phyloP scores from a whole-genome alignment of 2,113 vertebrate genomes.

The Gallinago paraguaiae region DNA sequence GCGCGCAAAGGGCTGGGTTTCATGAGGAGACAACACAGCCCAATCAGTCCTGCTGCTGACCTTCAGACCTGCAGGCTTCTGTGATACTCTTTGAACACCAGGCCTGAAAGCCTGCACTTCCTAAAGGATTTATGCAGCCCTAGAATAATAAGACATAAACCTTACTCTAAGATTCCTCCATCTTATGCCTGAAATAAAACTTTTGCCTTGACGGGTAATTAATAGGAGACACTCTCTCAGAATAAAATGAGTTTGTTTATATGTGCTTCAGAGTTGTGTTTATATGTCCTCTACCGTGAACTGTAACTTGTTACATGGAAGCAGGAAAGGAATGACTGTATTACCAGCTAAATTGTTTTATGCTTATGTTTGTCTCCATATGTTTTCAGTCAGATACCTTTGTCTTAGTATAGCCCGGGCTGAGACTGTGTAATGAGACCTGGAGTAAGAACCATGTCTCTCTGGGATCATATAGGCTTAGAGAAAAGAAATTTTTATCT shows the following conservation, averaged over 20 bases:
- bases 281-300: not conserved
- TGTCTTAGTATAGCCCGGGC: not conserved
- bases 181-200: not conserved
- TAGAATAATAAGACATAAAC: not conserved
- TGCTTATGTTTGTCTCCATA: not conserved
- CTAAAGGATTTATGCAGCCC: not conserved
- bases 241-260: not conserved
- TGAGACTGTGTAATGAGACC: not conserved
- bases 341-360: not conserved
- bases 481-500: not conserved
- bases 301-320: not conserved
- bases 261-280: not conserved
- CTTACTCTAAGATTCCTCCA: not conserved
- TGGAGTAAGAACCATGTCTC: not conserved
- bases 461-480: not conserved
- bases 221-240: not conserved
- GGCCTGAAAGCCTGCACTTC: not conserved
- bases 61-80: not conserved
- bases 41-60: rapidly evolving
- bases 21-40: not conserved
- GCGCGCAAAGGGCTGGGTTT: not conserved
- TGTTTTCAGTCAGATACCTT: not conserved
- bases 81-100: not conserved
- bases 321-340: not conserved
- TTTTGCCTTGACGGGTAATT: not conserved